Evolutionary conservation across 2,888 invertebrate species (phyloP).

Genomic region (Eristalinus aeneus): DNA sequence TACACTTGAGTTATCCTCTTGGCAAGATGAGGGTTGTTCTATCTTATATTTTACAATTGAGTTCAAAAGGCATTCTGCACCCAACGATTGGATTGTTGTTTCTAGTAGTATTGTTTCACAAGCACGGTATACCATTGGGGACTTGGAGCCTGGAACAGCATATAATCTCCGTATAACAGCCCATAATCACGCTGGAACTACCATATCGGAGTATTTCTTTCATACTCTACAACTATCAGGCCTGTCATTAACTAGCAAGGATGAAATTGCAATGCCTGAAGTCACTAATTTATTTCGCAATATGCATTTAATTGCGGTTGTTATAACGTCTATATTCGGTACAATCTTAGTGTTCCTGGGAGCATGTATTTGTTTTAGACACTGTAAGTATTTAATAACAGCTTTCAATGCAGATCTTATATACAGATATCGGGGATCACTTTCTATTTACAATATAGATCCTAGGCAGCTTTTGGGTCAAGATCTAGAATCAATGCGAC

Average conservation of each 20-base stretch:
- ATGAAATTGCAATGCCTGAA: constrained; percentile 74
- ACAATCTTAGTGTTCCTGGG: constrained; percentile 83
- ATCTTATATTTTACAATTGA: constrained; percentile 85
- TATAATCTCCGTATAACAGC: constrained; percentile 83
- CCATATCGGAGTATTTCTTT: constrained; percentile 83
- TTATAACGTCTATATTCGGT: constrained; percentile 80
- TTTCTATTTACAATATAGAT: constrained; percentile 71
- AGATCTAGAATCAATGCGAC: constrained; percentile 75
- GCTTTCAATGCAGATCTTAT: no score
- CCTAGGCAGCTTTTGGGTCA: constrained; percentile 75
- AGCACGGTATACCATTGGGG: constrained; percentile 81
- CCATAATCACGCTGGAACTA: constrained; percentile 85
- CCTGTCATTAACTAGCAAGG: constrained; percentile 74
- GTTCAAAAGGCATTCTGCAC: constrained; percentile 76
- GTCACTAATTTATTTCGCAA: constrained; percentile 76
- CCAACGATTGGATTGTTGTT: constrained; percentile 80
- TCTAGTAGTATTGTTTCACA: constrained; percentile 82
- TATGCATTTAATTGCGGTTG: constrained; percentile 77
- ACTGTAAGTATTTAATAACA: constrained; percentile 83
- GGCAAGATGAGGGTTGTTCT: constrained; percentile 91
- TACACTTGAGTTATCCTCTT: constrained; percentile 87
- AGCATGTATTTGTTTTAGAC: constrained; percentile 82
- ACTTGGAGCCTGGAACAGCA: constrained; percentile 81
- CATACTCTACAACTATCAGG: constrained; percentile 83
- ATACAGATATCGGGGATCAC: background rate